Evolutionary conservation across 2,113 vertebrate species (phyloP), one percentile per base, ranked within the genome.

Genomic region (Alectura lathami): DNA sequence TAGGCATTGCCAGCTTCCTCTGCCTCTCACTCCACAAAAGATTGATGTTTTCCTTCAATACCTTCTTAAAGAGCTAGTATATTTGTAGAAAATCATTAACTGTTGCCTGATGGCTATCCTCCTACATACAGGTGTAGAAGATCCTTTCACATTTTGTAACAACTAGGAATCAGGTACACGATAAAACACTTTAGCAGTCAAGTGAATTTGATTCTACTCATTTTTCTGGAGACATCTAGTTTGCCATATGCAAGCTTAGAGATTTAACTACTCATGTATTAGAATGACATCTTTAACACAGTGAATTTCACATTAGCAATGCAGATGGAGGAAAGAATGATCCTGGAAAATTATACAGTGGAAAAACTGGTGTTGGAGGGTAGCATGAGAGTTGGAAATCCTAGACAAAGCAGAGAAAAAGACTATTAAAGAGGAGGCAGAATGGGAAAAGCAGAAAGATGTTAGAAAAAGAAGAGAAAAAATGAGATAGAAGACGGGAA

Each of bases 271-370:
- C 84, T 94, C 89, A 83, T 0, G 0, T 79, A 62, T 88, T 91
- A 91, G 78, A 92, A 87, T 87, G 69, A 91, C 89, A 69, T 81
- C 70, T 91, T 84, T 72, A 72, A 93, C 88, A 53, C 24, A 89
- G 67, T 53, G 87, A 83, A 77, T 83, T 93, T 80, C 42, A 42
- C 59, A 92, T 94, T 96, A 94, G 84, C 89, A 95, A 93, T 92
- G 89, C 89, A 94, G 89, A 92, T 89, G 53, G 54, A 85, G 50
- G 62, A 87, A 79, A 0, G 1, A 69, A 60, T 57, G 48, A 76
- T 92, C 74, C 57, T 80, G 57, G 81, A 92, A 89, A 83, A 94
- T 92, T 73, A 92, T 45, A 38, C 9, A 3, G 51, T 74, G 78
- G 62, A 77, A 92, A 90, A 47, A 57, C 30, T 68, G 23, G 21